Evolutionary conservation across 1,140 invertebrate genomes (phyloP).

Genomic region (Euwallacea fornicatus): DNA sequence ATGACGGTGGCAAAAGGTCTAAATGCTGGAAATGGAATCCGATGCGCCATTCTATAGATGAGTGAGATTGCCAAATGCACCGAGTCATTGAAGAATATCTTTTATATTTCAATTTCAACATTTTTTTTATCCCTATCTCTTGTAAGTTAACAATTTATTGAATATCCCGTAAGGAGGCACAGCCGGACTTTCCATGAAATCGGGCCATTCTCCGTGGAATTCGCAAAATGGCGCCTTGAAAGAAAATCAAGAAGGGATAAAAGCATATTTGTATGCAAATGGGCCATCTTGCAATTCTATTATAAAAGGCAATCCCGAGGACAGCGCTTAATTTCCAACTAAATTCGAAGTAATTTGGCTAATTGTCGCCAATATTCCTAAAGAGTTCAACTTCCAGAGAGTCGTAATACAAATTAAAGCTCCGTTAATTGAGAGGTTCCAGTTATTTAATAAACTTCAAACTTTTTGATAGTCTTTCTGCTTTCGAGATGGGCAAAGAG

Average conservation of each 20-base stretch:
- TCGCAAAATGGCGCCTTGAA: slow-evolving; percentile 18
- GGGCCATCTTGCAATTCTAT: slow-evolving; percentile 37
- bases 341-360: slow-evolving; percentile 37
- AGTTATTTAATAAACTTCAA: slow-evolving; percentile 31
- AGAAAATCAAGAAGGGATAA: slow-evolving; percentile 33
- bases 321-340: slow-evolving; percentile 36
- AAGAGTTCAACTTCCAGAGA: slow-evolving; percentile 33
- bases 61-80: too few relatives aligned
- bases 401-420: slow-evolving; percentile 36
- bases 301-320: slow-evolving; percentile 36
- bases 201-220: not conserved
- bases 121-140: not conserved
- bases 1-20: too few relatives aligned
- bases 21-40: too few relatives aligned
- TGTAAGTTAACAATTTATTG: not conserved
- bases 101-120: too few relatives aligned
- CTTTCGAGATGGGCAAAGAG: not conserved
- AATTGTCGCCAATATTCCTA: slow-evolving; percentile 38
- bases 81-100: too few relatives aligned
- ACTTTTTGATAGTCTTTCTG: slow-evolving; percentile 9
- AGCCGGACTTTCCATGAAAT: slow-evolving; percentile 2
- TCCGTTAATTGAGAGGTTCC: slow-evolving; percentile 32
- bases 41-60: too few relatives aligned
- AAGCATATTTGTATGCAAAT: slow-evolving; percentile 37
- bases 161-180: not conserved